Percentiles rank a stretch among this genome's conserved stretches.
Evolutionary conservation across 2,888 invertebrate genomes (phyloP).

Genomic region (Cheilosia grossa): DNA sequence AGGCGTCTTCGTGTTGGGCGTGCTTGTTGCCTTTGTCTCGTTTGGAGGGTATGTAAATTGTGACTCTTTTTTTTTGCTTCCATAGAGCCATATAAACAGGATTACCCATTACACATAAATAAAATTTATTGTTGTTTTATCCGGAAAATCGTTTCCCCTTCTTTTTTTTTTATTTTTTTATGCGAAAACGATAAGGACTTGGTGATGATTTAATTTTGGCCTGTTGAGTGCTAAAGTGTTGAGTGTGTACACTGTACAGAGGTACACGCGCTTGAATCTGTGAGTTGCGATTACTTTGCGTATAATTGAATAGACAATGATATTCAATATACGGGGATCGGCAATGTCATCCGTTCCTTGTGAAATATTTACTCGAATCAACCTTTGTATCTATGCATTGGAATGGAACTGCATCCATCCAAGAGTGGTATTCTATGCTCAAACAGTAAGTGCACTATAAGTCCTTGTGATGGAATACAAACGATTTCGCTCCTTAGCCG

Average conservation of each 20-base stretch:
- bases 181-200: not conserved
- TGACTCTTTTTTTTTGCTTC: not conserved
- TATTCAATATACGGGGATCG: slow-evolving; percentile 22
- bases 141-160: not conserved
- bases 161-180: slow-evolving; percentile 20
- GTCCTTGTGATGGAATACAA: slow-evolving; percentile 63
- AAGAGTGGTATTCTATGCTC: slow-evolving; percentile 26
- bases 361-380: slow-evolving; percentile 26
- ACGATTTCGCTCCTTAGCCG: slow-evolving; percentile 60
- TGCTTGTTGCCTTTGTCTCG: slow-evolving; percentile 3
- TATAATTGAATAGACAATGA: slow-evolving; percentile 30
- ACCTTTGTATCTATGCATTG: not conserved
- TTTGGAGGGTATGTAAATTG: slow-evolving; percentile 42
- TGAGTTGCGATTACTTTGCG: too few species aligned
- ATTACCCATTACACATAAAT: slow-evolving; percentile 49
- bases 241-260: not conserved
- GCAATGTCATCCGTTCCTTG: slow-evolving; percentile 11
- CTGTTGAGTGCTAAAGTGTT: slow-evolving; percentile 24
- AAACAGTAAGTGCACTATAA: slow-evolving; percentile 61
- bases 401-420: slow-evolving; percentile 29
- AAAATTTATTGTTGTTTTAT: slow-evolving; percentile 56
- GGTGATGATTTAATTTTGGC: slow-evolving; percentile 17
- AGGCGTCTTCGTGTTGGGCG: slow-evolving; percentile 8
- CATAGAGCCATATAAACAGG: slow-evolving; percentile 16
- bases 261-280: not conserved